Base-by-base conservation (phyloP, 2,888 invertebrate genomes). In the Watsonalla binaria region DNA sequence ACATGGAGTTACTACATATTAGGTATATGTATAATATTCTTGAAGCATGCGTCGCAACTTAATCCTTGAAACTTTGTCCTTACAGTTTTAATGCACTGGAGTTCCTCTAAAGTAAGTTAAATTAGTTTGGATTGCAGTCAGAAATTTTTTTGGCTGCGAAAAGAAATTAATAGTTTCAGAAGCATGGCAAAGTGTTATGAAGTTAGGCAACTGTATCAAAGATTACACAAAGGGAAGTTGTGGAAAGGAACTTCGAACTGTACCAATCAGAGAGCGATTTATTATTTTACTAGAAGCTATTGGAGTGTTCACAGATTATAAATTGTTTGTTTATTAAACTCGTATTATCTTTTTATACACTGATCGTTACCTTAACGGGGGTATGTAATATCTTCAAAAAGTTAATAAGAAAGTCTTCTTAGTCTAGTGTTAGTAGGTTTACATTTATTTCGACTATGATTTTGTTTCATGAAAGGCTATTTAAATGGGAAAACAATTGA, bases 101-200 rank as follows among this genome's bases (percentile, higher is more conserved):
- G 59, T 65, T 70, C 57, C 54, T 61, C 58, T 61, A 63, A 65
- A 59, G 60, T 60, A 62, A 66, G 62, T 63, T 60, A 70, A 70
- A 63, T 61, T 65, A 65, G 71, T 72, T 69, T 69, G 68, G 66
- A 69, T 72, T 70, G 71, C 68, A 75, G 61, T 62, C 64, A 59
- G 65, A 72, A 64, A 78, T 76, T 74, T 75, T 76, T 76, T 70
- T 67, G 67, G 65, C 60, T 67, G 73, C 67, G 65, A 72, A 78
- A 78, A 78, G 78, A 73, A 82, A 82, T 80, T 76, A 82, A 81
- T 82, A 80, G 76, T 82, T 81, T 69, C 66, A 77, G 68, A 69
- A 60, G 59, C 63, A 62, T 66, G 67, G 65, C 66, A 72, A 72
- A 75, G 70, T 75, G 73, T 78, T 76, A 79, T 73, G 65, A 74